These are phyloP conservation scores for Bombus fervidus DNA, from an alignment of 1,140 invertebrate genomes.

Conservation along the genomic window DNA sequence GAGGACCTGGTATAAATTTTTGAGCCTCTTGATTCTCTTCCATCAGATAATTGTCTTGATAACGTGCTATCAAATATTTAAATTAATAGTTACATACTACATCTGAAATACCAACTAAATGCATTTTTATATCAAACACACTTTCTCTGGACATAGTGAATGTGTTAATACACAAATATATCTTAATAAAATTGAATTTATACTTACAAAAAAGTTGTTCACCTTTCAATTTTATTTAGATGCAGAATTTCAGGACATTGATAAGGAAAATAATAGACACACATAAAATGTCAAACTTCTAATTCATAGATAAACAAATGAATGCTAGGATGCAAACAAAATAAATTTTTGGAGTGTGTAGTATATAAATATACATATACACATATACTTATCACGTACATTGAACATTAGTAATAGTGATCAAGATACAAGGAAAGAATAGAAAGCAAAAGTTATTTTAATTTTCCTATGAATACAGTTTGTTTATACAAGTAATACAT, in stretches of 20 bases:
- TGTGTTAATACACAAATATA: background rate
- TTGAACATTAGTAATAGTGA: background rate
- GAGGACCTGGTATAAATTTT: conserved; percentile 55
- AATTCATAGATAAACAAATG: conserved; percentile 24
- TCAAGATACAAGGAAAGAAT: background rate
- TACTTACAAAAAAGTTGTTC: background rate
- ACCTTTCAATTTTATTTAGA: background rate
- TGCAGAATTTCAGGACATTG: background rate
- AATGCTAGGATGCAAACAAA: background rate
- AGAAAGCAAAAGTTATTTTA: conserved; percentile 34
- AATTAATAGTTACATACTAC: background rate
- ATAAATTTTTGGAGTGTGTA: background rate
- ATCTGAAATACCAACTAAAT: background rate
- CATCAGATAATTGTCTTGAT: background rate
- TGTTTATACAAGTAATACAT: conserved; percentile 26
- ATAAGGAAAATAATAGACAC: background rate
- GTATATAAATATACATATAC: background rate
- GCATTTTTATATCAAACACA: background rate
- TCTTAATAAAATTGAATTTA: background rate
- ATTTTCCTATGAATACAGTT: conserved; percentile 29
- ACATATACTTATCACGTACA: too few species aligned
- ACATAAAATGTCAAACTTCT: conserved; percentile 2
- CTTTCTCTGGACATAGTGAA: background rate
- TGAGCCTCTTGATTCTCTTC: conserved; percentile 7
- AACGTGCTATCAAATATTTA: background rate